Evolutionary conservation across 1,140 invertebrate genomes (phyloP), one percentile per base, ranked within the genome.

Genomic region (Sarcophaga bullata): DNA sequence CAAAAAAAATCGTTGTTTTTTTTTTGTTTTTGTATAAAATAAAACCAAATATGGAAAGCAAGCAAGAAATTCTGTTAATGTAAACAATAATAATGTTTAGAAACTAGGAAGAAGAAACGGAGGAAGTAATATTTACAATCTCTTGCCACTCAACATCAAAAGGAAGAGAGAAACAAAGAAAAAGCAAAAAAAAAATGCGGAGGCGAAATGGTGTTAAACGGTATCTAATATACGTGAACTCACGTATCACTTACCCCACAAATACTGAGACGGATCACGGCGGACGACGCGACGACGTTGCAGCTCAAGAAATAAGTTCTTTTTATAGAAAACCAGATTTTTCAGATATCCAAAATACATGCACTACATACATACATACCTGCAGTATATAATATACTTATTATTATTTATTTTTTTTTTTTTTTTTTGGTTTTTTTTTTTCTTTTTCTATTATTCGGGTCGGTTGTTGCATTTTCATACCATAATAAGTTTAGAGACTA

Each of bases 281-380:
- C 25, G 25, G 25, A 37, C 25, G 25, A 37, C 25, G 25, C 25
- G 4, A 37, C 25, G 25, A 37, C 4, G 25, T 37, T 58, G 54
- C 54, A 58, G 54, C n/a, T n/a, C 54, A 58, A 58, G 7, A 58
- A 58, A 58, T 15, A 58, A 58, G 54, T 58, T 58, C 54, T 58
- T 58, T 58, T 58, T 58, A 58, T 58, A 58, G 54, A 58, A 58
- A 58, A 58, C 54, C 54, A 58, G 54, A 58, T 58, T n/a, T 58
- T 58, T 58, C 15, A 58, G 54, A 58, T 58, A 58, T 13, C n/a
- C 52, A 15, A 15, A 58, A 58, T 58, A 58, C 52, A 8, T 10
- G 50, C 50, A n/a, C 50, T 10, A 54, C 6, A 54, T 6, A 58
- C 10, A 58, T 5, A 58, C 13, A 58, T 58, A 58, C 15, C 4